Conservation (phyloP, 2,113 vertebrate genomes). For the Erythrocercus mccallii region DNA sequence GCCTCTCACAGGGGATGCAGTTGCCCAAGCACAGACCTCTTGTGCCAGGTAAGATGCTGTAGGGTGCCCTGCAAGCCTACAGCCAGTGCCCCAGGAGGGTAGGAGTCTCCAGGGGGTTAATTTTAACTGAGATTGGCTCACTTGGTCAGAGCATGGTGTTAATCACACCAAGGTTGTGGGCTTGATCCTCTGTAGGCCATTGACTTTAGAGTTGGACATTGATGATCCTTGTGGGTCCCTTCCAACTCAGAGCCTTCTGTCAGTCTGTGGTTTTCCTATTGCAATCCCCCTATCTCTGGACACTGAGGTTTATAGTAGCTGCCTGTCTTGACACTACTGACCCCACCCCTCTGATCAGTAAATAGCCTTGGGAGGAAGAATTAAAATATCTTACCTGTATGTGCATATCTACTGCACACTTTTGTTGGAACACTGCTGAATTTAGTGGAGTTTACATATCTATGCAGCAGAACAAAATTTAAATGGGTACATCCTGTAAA, state of each 20-base stretch:
- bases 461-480: neutral
- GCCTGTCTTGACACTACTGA: neutral
- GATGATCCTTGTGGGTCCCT: neutral
- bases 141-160: neutral
- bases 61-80: neutral
- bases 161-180: no score
- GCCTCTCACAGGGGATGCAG: neutral
- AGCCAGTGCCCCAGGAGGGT: neutral
- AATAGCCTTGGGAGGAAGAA: neutral
- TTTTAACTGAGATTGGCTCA: neutral
- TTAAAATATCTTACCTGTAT: neutral
- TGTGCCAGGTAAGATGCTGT: neutral
- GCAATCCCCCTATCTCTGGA: accelerated
- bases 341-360: neutral
- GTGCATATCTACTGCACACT: neutral
- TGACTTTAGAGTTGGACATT: neutral
- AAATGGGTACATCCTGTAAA: neutral
- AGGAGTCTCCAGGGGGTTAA: neutral
- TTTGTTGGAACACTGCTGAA: neutral
- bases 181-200: neutral
- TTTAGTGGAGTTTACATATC: neutral
- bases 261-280: neutral
- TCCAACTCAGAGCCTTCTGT: neutral
- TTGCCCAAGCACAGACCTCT: neutral
- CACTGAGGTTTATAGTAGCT: neutral